Conservation (phyloP, 1,140 invertebrate genomes). For the Macrobrachium nipponense region DNA sequence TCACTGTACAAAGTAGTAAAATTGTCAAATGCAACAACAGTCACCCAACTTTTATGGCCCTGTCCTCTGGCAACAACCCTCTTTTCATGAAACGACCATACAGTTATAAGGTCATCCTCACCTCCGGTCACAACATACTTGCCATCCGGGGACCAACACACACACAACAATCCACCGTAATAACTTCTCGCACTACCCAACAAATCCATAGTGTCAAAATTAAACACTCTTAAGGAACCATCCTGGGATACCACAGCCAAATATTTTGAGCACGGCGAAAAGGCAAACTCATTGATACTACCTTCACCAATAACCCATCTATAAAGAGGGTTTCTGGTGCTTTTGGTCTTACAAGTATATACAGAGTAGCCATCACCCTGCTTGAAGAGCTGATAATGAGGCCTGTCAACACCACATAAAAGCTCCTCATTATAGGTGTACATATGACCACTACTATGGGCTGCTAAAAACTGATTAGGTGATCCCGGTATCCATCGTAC, state of each 20-base stretch:
- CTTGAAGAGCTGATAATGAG: slow-evolving; percentile 96
- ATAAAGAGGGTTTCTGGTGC: slow-evolving; percentile 92
- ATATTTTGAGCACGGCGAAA: slow-evolving; percentile 93
- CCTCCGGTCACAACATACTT: slow-evolving; percentile 96
- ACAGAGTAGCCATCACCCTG: slow-evolving; percentile 94
- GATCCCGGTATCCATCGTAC: slow-evolving; percentile 97
- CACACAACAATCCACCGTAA: slow-evolving; percentile 94
- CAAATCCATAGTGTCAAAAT: slow-evolving; percentile 97
- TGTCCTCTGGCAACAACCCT: slow-evolving; percentile 95
- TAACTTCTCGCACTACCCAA: slow-evolving; percentile 92
- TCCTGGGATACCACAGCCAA: slow-evolving; percentile 95
- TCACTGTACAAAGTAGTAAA: slow-evolving; percentile 79
- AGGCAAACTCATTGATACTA: slow-evolving; percentile 96
- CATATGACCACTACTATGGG: slow-evolving; percentile 95
- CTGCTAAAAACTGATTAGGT: slow-evolving; percentile 91
- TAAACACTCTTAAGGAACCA: slow-evolving; percentile 95
- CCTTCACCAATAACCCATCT: slow-evolving; percentile 83
- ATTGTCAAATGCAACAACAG: slow-evolving; percentile 96
- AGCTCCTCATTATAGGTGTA: slow-evolving; percentile 98
- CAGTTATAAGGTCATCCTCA: slow-evolving; percentile 97
- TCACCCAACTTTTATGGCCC: slow-evolving; percentile 95
- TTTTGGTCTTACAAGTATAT: slow-evolving; percentile 96
- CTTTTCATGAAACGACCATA: slow-evolving; percentile 95
- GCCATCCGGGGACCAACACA: slow-evolving; percentile 98
- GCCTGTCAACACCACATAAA: slow-evolving; percentile 81